Percentiles rank a stretch among this genome's conserved stretches.
These are phyloP conservation scores for Habrosyne pyritoides DNA, from an alignment of 2,888 invertebrate genomes.

Conservation along the genomic window DNA sequence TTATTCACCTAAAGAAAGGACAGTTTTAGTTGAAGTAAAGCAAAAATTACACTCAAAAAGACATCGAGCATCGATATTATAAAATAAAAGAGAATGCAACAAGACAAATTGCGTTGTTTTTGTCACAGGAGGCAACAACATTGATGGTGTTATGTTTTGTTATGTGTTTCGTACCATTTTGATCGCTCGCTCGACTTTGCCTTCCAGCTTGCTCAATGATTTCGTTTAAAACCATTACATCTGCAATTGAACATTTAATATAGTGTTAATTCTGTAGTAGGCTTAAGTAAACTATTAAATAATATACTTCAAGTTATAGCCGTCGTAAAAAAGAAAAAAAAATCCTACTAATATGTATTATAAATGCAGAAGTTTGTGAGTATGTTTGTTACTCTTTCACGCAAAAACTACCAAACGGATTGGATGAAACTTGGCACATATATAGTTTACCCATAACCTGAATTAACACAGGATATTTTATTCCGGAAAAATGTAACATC, in stretches of 20 bases:
- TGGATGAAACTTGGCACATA: no score
- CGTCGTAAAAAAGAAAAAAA: conserved; percentile 7
- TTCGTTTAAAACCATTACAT: conserved; percentile 98
- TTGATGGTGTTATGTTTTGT: conserved; percentile 26
- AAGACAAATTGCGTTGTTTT: conserved; percentile 28
- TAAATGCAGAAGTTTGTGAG: no score
- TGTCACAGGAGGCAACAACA: conserved; percentile 44
- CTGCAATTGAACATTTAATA: conserved; percentile 80
- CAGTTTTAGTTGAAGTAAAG: conserved; percentile 4
- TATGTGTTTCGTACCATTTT: conserved; percentile 88
- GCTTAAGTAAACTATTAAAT: no score
- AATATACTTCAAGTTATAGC: no score
- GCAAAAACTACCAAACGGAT: no score
- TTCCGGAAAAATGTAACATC: no score
- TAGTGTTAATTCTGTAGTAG: no score
- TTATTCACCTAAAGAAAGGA: background rate
- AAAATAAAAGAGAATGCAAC: conserved; percentile 47
- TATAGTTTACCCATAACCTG: no score
- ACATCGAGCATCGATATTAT: conserved; percentile 46
- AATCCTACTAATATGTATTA: no score
- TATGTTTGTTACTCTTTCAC: no score
- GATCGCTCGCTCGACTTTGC: conserved; percentile 93
- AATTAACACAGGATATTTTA: no score
- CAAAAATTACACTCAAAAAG: conserved; percentile 8
- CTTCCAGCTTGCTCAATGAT: conserved; percentile 97